Percentiles rank a stretch among this genome's conserved stretches.
These are phyloP conservation scores for Corticium candelabrum DNA, from an alignment of 37 sponge, comb jelly and placozoan genomes.

Conservation along the genomic window DNA sequence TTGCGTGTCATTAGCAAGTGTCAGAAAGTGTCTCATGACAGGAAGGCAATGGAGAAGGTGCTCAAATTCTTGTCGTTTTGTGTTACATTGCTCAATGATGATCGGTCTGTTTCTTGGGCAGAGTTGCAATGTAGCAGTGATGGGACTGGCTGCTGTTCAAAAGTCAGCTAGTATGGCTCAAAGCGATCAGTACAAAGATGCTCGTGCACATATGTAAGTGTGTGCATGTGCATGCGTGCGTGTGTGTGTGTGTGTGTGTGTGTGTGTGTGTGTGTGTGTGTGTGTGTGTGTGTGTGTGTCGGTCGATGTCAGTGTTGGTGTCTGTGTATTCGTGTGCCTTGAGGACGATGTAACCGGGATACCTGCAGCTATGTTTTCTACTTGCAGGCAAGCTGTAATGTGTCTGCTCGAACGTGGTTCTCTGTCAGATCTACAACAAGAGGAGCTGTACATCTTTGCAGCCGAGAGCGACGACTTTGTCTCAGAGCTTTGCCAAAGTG, in stretches of 20 bases:
- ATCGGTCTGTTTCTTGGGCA: background rate
- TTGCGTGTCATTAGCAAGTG: slow-evolving; percentile 61
- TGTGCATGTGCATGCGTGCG: too few relatives aligned
- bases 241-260: too few relatives aligned
- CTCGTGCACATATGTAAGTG: slow-evolving; percentile 58
- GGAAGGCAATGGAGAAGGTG: slow-evolving; percentile 45
- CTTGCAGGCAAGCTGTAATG: slow-evolving; percentile 43
- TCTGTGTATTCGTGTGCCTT: background rate
- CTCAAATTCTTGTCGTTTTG: background rate
- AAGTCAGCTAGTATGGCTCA: slow-evolving; percentile 58
- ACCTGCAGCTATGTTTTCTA: background rate
- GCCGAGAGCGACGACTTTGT: slow-evolving; percentile 44
- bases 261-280: background rate
- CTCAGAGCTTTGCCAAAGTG: slow-evolving; percentile 29
- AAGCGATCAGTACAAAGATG: slow-evolving; percentile 55
- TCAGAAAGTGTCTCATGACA: slow-evolving; percentile 32
- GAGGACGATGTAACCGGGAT: background rate
- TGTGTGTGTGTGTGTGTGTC: background rate
- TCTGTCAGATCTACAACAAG: slow-evolving; percentile 58
- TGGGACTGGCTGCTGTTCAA: slow-evolving; percentile 77
- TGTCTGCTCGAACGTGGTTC: slow-evolving; percentile 57
- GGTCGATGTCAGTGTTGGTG: background rate
- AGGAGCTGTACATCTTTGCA: slow-evolving; percentile 68
- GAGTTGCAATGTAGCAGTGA: slow-evolving; percentile 57
- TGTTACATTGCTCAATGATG: background rate